Evolutionary conservation across 2,888 invertebrate genomes (phyloP).

Genomic region (Heliconius ismenius): DNA sequence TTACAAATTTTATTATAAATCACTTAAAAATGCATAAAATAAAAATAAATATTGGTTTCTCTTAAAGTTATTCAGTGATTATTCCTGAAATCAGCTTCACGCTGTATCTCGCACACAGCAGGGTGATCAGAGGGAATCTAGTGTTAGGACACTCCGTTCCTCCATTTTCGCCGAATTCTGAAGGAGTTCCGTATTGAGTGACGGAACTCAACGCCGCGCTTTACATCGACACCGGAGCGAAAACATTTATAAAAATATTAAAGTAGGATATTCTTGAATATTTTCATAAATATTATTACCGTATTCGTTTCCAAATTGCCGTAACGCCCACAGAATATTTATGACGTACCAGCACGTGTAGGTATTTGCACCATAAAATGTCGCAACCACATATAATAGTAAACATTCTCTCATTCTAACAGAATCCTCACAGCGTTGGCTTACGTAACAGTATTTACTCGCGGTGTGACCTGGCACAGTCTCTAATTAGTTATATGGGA

Average conservation of each 20-base stretch:
- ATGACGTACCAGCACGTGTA: neutral
- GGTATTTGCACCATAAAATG: neutral
- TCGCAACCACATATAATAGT: constrained; percentile 19
- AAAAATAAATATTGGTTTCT: too few relatives aligned
- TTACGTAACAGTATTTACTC: constrained; percentile 29
- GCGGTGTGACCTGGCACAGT: constrained; percentile 29
- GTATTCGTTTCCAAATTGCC: neutral
- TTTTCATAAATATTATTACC: neutral
- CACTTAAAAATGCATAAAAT: too few relatives aligned
- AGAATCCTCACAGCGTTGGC: constrained; percentile 2
- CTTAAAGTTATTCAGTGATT: too few relatives aligned
- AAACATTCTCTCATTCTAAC: constrained; percentile 25
- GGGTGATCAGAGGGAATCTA: too few relatives aligned
- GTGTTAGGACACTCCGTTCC: too few relatives aligned
- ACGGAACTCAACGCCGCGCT: too few relatives aligned
- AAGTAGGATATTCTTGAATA: neutral
- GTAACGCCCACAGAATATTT: neutral
- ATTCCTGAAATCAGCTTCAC: too few relatives aligned
- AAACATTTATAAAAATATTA: too few relatives aligned
- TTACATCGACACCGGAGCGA: too few relatives aligned
- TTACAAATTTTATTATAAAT: neutral
- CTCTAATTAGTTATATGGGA: constrained; percentile 24
- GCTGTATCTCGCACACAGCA: too few relatives aligned
- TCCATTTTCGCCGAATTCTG: too few relatives aligned
- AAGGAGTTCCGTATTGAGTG: too few relatives aligned